Evolutionary conservation across 2,888 invertebrate genomes (phyloP).

Genomic region (Neoscelio sp.): DNA sequence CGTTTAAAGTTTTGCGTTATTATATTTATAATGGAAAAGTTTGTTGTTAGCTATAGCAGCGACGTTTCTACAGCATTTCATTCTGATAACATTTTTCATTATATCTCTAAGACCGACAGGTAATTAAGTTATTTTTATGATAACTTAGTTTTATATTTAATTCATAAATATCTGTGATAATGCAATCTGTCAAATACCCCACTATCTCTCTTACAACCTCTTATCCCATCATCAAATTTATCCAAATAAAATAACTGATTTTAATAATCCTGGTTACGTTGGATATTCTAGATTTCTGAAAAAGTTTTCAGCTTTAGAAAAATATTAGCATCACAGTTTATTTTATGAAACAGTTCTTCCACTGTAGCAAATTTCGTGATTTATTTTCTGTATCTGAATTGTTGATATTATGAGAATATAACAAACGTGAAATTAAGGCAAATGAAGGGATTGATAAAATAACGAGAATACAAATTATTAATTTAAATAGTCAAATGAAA

Average conservation of each 20-base stretch:
- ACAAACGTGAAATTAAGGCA: no score
- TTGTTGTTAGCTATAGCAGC: no score
- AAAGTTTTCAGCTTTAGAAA: conserved; percentile 3
- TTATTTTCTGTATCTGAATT: not conserved
- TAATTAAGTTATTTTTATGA: conserved; percentile 34
- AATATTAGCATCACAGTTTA: not conserved
- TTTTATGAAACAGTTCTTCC: not conserved
- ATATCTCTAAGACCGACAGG: not conserved
- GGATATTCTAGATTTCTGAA: conserved; percentile 27
- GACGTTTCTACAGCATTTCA: no score
- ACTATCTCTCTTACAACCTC: conserved; percentile 37
- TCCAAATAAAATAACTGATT: conserved; percentile 53
- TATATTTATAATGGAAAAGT: no score
- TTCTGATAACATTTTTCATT: no score
- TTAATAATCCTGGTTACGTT: conserved; percentile 39
- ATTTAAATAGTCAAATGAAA: no score
- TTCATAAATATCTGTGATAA: conserved; percentile 47
- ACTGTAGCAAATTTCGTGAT: no score
- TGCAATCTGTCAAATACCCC: conserved; percentile 22
- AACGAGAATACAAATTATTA: no score
- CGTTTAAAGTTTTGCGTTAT: no score
- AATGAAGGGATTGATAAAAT: no score
- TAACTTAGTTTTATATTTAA: conserved; percentile 48
- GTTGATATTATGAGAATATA: no score
- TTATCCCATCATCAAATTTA: conserved; percentile 39